Base-by-base conservation (phyloP, 2,113 vertebrate species). In the Phainopepla nitens region DNA sequence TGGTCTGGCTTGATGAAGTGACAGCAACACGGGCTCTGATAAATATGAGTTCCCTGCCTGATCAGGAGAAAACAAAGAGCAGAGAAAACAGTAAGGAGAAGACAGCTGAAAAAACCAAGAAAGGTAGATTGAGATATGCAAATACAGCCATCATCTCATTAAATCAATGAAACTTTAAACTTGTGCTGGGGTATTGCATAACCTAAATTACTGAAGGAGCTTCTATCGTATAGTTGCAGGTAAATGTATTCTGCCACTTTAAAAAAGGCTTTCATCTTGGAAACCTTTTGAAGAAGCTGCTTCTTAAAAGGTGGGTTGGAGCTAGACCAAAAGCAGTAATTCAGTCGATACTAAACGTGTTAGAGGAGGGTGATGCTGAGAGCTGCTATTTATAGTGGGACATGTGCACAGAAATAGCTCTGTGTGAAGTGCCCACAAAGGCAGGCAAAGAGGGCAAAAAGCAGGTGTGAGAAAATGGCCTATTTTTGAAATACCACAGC, bases 1-100 rank as follows among this genome's bases (percentile, higher is more conserved):
- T 99, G 71, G 99, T 99, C 69, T 99, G 99, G 99, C 98, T 99
- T 19, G 99, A 99, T 86, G 99, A 99, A 86, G 98, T 99, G 96
- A 99, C 99, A 10, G 98, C 98, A 33, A 97, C 99, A 23, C 98
- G 99, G 73, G 99, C 99, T 11, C 98, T 99, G 23, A 98, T 99
- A 96, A 99, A 99, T 95, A 97, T 98, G 96, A 99, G 99, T 96
- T 98, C 98, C 47, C 98, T 99, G 98, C 98, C 98, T 15, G 98
- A 98, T 86, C 97, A 98, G 51, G 98, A 98, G 80, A 96, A 98
- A 20, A 96, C 97, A 36, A 90, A 97, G 92, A 93, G 93, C 83
- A 98, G 97, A 89, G 98, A 98, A 77, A 62, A 93, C 87, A 83
- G 36, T 14, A 94, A 97, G 39, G 98, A 98, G 88, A 96, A 97